Evolutionary conservation across 2,113 vertebrate genomes (phyloP), one percentile per base, ranked within the genome.

Genomic region (Hippocampus mohnikei): DNA sequence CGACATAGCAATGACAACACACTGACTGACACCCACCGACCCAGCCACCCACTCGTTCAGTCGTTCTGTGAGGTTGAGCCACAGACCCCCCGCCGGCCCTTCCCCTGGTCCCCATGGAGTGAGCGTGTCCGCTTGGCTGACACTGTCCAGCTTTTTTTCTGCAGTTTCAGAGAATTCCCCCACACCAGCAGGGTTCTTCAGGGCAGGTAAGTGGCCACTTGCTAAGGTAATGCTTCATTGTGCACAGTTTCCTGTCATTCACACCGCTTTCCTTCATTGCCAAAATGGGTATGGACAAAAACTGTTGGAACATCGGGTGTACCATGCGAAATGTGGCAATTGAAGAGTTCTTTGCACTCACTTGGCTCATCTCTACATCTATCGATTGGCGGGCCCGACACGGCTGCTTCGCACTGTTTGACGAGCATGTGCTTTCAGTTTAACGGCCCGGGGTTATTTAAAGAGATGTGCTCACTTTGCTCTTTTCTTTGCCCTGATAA

Each of bases 1-100:
- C 92, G 89, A 90, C 90, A 94, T 95, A 93, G 94, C 94, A 93
- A 83, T 88, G 90, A 93, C 93, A 90, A 88, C 88, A 90, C 89
- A 87, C 88, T 90, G 79, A 87, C 88, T 90, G 79, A 88, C 93
- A 93, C 78, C 82, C 69, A 69, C 90, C 90, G 16, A 40, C 33
- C 29, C 59, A 40, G 29, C 79, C 78, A 79, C 76, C 69, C 71
- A 75, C 56, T 69, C 77, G 75, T 63, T 79, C 74, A 79, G 63
- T 18, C 27, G 62, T 67, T 82, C 70, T 41, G 55, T 71, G 69
- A 46, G 71, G 62, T 70, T 72, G 70, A 64, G 61, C 69, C 41
- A 12, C 61, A 62, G 70, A 62, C 80, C 82, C 81, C 73, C 50
- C 33, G 5, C 33, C 40, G 50, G 52, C 2, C 90, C 90, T 89